These are phyloP conservation scores for Proisotoma minuta DNA, from an alignment of 2,888 invertebrate species.

Conservation along the genomic window DNA sequence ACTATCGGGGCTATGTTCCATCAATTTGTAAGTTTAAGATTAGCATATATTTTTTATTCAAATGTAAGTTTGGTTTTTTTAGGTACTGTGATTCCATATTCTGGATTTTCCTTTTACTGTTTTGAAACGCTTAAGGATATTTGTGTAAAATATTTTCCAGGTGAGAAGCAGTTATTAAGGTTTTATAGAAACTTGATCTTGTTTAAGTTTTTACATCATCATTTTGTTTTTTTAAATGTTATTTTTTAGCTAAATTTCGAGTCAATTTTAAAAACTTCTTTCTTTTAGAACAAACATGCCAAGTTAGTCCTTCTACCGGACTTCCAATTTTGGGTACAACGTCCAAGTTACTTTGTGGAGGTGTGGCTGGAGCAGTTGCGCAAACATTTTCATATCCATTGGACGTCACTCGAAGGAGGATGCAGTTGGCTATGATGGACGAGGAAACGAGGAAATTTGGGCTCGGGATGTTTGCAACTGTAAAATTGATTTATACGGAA, in stretches of 20 bases:
- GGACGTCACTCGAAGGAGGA: conserved; percentile 82
- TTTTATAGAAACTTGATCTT: not conserved
- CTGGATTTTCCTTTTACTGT: conserved; percentile 83
- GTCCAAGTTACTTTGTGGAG: conserved; percentile 79
- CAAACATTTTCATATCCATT: conserved; percentile 85
- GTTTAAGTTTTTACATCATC: too few species aligned
- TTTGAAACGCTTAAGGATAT: conserved; percentile 80
- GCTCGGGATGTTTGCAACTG: conserved; percentile 68
- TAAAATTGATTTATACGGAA: conserved; percentile 70
- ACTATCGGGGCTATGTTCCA: conserved; percentile 81
- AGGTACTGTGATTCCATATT: conserved; percentile 87
- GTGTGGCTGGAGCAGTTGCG: conserved; percentile 77
- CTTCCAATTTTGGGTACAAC: conserved; percentile 68
- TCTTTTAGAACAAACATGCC: conserved; percentile 31
- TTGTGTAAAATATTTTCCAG: conserved; percentile 71
- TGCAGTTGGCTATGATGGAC: conserved; percentile 88
- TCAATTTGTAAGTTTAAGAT: too few species aligned
- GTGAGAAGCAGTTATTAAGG: conserved; percentile 55
- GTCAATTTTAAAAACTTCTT: too few species aligned
- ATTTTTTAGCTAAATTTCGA: too few species aligned
- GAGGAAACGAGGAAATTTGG: conserved; percentile 70
- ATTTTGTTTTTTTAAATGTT: not conserved
- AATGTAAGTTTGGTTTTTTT: too few species aligned
- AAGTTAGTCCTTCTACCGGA: conserved; percentile 32
- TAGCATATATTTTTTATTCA: too few species aligned